These are phyloP conservation scores for Rhinolophus sinicus DNA, from an alignment of 2,113 vertebrate genomes.

Conservation along the genomic window DNA sequence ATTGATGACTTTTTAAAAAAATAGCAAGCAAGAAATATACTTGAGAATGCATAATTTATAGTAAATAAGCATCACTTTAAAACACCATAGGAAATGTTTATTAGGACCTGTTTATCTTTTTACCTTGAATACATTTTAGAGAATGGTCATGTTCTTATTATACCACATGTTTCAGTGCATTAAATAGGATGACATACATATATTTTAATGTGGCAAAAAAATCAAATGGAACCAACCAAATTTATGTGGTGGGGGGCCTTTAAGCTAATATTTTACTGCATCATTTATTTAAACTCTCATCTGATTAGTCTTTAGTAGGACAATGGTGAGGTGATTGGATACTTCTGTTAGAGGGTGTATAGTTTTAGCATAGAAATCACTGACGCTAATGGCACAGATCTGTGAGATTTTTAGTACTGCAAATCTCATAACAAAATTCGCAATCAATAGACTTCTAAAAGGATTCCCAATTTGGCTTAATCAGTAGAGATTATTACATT, in stretches of 20 bases:
- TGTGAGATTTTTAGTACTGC: background rate
- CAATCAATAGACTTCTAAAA: conserved; percentile 63
- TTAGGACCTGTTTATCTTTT: background rate
- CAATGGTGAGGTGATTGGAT: conserved; percentile 15
- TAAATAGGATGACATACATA: background rate
- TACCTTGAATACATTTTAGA: background rate
- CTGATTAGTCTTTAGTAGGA: background rate
- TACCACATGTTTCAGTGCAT: background rate
- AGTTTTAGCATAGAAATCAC: background rate
- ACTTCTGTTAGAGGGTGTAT: background rate
- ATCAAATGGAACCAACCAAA: conserved; percentile 27
- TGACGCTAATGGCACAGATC: background rate
- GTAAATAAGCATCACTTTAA: conserved; percentile 55
- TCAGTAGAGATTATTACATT: conserved; percentile 47
- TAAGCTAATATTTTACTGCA: background rate
- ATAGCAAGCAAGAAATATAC: conserved; percentile 52
- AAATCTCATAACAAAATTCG: conserved; percentile 69
- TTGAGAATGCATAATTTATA: conserved; percentile 67
- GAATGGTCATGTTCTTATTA: background rate
- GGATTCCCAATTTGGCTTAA: conserved; percentile 48
- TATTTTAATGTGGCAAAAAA: conserved; percentile 44
- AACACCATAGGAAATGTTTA: conserved; percentile 37
- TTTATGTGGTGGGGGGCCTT: background rate
- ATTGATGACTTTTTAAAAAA: conserved; percentile 6
- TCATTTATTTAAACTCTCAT: conserved; percentile 44